phyloP scores from a whole-genome alignment of 2,113 vertebrate species.

The Holacanthus passer region DNA sequence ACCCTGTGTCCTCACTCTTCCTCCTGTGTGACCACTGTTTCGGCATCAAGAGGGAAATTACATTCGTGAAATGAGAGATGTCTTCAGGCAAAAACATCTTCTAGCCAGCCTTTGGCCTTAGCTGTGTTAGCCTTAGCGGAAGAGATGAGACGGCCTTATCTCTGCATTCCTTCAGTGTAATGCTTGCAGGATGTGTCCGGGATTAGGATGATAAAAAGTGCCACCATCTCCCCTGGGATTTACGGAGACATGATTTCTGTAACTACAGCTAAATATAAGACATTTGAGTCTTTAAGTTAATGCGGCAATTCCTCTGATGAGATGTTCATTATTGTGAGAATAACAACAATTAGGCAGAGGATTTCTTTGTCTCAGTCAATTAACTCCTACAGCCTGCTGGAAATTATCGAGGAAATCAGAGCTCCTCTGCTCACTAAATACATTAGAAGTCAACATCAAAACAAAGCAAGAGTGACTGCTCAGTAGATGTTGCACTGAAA shows the following conservation, averaged over 20 bases:
- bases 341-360: conserved; percentile 12
- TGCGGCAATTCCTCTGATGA: conserved; percentile 23
- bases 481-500: not conserved
- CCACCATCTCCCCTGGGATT: not conserved
- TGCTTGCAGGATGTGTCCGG: conserved; percentile 20
- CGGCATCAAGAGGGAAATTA: conserved; percentile 37
- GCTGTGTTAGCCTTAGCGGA: conserved; percentile 30
- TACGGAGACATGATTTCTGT: conserved; percentile 14
- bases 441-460: not conserved
- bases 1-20: not conserved
- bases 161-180: conserved; percentile 21
- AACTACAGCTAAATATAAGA: conserved; percentile 19
- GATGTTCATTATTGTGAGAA: conserved; percentile 13
- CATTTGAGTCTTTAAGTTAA: conserved; percentile 8
- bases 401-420: conserved; percentile 25
- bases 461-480: not conserved
- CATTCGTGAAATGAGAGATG: conserved; percentile 42
- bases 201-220: conserved; percentile 37
- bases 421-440: conserved; percentile 1
- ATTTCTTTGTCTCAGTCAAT: conserved; percentile 22
- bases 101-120: conserved; percentile 16
- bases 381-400: not conserved
- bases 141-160: conserved; percentile 41
- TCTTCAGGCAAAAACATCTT: conserved; percentile 18
- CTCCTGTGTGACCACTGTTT: conserved; percentile 12